These are phyloP conservation scores for Butastur rufipennis DNA, from an alignment of 2,113 vertebrate species.

Conservation along the genomic window DNA sequence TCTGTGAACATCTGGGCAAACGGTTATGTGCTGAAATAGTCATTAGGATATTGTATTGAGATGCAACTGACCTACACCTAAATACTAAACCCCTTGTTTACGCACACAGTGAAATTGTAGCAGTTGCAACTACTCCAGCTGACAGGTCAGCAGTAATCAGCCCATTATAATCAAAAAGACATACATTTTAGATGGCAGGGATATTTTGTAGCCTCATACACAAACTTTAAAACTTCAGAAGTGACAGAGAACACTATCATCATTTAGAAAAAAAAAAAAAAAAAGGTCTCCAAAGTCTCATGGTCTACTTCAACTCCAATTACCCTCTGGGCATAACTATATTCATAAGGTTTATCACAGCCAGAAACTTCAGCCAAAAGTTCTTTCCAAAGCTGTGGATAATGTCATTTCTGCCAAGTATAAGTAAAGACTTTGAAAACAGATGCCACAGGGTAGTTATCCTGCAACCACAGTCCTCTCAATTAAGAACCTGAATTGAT, in stretches of 20 bases:
- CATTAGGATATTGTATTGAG: not conserved
- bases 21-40: not conserved
- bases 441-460: not conserved
- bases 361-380: conserved; percentile 41
- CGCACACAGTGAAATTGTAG: not conserved
- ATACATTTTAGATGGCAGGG: not conserved
- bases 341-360: not conserved
- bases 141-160: not conserved
- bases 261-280: not conserved
- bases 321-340: not conserved
- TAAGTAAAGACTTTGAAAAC: conserved; percentile 38
- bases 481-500: not conserved
- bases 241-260: not conserved
- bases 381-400: conserved; percentile 22
- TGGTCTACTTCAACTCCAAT: not conserved
- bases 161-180: not conserved
- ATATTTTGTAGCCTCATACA: not conserved
- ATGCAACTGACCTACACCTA: not conserved
- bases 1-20: not conserved
- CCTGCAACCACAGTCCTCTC: not conserved
- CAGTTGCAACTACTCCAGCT: not conserved
- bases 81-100: not conserved
- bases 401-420: conserved; percentile 18
- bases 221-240: not conserved
- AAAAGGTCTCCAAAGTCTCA: not conserved